Evolutionary conservation across 2,113 vertebrate species (phyloP).

Genomic region (Scophthalmus maximus): DNA sequence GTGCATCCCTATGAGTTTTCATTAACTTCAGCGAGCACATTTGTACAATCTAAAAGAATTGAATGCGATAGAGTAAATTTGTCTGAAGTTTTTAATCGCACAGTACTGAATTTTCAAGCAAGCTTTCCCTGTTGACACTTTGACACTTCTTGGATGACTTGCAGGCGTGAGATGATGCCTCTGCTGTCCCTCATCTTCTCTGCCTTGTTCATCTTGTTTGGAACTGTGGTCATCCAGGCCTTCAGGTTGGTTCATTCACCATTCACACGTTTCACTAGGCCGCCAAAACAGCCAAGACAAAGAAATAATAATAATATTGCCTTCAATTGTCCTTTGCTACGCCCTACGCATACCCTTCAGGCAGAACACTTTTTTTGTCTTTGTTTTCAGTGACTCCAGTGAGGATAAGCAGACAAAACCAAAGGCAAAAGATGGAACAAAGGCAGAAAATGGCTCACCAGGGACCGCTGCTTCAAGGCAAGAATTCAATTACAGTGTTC

Average conservation of each 20-base stretch:
- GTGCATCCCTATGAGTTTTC: too few species aligned
- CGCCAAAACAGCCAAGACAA: background rate
- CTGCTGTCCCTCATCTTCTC: conserved; percentile 96
- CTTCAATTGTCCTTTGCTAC: background rate
- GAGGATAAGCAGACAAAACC: conserved; percentile 87
- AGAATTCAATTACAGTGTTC: background rate
- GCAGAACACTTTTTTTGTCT: background rate
- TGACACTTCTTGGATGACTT: conserved; percentile 43
- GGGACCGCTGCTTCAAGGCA: conserved; percentile 78
- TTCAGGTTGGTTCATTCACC: conserved; percentile 86
- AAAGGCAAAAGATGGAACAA: conserved; percentile 83
- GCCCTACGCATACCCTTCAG: background rate
- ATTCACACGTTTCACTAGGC: background rate
- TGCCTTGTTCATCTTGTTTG: conserved; percentile 95
- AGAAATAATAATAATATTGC: background rate
- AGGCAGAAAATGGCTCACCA: conserved; percentile 83
- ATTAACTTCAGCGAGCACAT: too few species aligned
- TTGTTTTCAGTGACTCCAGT: conserved; percentile 87
- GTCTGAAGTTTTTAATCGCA: background rate
- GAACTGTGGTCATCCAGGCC: conserved; percentile 94
- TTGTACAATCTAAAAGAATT: background rate
- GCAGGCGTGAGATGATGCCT: conserved; percentile 98
- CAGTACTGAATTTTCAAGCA: too few species aligned
- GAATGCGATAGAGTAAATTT: background rate
- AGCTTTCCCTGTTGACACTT: too few species aligned